Evolutionary conservation across 2,797 vertebrate species (phyloP).

Genomic region (Mastacembelus armatus): DNA sequence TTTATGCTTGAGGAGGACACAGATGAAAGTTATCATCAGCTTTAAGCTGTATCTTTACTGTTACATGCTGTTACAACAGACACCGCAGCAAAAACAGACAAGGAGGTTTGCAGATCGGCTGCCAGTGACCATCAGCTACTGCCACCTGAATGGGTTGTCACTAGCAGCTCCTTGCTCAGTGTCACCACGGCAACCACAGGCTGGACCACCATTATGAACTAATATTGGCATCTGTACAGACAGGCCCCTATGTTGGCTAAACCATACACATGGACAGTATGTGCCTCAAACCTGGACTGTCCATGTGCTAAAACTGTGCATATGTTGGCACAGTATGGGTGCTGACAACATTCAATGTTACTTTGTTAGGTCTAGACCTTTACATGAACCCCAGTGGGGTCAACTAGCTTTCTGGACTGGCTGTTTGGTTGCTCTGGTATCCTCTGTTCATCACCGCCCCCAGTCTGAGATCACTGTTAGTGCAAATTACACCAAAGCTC

Average conservation of each 20-base stretch:
- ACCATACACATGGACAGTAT: neutral
- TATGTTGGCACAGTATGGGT: neutral
- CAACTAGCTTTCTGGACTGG: too few relatives aligned
- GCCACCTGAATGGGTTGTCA: neutral
- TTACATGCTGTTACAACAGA: neutral
- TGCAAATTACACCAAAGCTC: too few relatives aligned
- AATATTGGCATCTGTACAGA: neutral
- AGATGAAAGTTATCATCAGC: neutral
- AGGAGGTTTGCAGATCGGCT: neutral
- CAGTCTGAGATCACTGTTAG: too few relatives aligned
- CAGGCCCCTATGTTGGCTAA: neutral
- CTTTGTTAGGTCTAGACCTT: too few relatives aligned
- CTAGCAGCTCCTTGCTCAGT: neutral
- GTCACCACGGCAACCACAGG: slow-evolving; percentile 5
- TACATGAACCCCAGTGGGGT: too few relatives aligned
- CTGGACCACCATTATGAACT: neutral
- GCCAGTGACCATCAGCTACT: too few relatives aligned
- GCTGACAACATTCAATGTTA: neutral
- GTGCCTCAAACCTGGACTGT: neutral
- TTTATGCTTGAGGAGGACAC: neutral
- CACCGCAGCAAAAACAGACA: neutral
- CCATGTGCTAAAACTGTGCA: neutral
- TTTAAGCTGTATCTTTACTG: neutral
- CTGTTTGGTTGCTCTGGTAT: too few relatives aligned
- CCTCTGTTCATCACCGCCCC: too few relatives aligned